Conservation (phyloP, 2,888 invertebrate genomes). For the Papilio protenor region DNA sequence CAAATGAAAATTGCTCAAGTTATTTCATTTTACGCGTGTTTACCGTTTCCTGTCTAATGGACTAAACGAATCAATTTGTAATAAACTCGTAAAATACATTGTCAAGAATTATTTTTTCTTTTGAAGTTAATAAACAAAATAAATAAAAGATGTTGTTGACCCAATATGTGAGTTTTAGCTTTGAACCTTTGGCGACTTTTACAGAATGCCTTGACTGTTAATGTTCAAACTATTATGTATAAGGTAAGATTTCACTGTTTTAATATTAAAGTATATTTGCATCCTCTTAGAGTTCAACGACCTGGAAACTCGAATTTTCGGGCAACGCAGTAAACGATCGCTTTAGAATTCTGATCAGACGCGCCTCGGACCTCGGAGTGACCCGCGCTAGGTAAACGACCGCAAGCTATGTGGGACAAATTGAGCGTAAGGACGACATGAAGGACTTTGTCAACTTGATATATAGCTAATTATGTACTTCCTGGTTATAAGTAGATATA, state of each 20-base stretch:
- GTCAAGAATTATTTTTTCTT: not conserved
- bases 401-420: slow-evolving; percentile 55
- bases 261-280: not conserved
- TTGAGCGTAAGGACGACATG: slow-evolving; percentile 43
- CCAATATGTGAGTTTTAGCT: not conserved
- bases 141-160: not conserved
- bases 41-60: slow-evolving; percentile 16
- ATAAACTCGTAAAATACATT: not conserved
- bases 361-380: slow-evolving; percentile 64
- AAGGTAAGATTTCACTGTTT: not conserved
- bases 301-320: slow-evolving; percentile 63
- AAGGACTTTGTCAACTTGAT: slow-evolving; percentile 24
- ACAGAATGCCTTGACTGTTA: no score
- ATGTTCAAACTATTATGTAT: no score
- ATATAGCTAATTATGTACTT: not conserved
- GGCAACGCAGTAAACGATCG: slow-evolving; percentile 67
- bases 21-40: slow-evolving; percentile 29
- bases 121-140: not conserved
- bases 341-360: slow-evolving; percentile 69
- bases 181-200: not conserved
- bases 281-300: slow-evolving; percentile 57
- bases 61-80: slow-evolving; percentile 20
- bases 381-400: slow-evolving; percentile 65
- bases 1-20: not conserved
- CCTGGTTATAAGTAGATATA: not conserved